These are phyloP conservation scores for Ashinkailepas kermadecensis DNA, from an alignment of 2,888 invertebrate species.

Conservation along the genomic window DNA sequence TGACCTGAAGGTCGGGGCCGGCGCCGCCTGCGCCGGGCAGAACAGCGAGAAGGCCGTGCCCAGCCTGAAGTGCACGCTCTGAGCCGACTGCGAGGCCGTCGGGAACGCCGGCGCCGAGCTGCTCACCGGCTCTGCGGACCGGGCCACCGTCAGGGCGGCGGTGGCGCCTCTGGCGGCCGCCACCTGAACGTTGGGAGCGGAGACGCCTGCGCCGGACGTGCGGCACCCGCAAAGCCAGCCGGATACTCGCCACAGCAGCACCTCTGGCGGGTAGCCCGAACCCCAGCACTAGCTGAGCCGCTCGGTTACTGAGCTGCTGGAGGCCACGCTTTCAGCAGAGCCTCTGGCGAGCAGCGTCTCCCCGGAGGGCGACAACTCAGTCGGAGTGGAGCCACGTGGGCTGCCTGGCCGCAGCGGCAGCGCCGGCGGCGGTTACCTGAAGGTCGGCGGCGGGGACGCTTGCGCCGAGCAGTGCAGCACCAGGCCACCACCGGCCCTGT, in stretches of 20 bases:
- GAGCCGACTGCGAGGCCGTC: slow-evolving; percentile 28
- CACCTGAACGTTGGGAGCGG: slow-evolving; percentile 65
- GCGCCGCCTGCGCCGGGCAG: slow-evolving; percentile 57
- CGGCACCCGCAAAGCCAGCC: slow-evolving; percentile 43
- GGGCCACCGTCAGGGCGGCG: slow-evolving; percentile 25
- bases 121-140: slow-evolving; percentile 33
- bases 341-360: no score
- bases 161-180: slow-evolving; percentile 24
- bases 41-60: slow-evolving; percentile 48
- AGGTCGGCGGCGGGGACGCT: slow-evolving; percentile 60
- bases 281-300: no score
- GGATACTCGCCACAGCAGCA: no score
- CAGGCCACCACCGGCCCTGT: slow-evolving; percentile 40
- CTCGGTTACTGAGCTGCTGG: no score
- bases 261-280: no score
- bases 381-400: no score
- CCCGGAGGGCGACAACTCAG: no score
- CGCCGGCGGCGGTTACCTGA: slow-evolving; percentile 50
- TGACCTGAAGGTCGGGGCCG: slow-evolving; percentile 60
- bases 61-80: slow-evolving; percentile 23
- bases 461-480: slow-evolving; percentile 64
- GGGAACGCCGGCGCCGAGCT: slow-evolving; percentile 33
- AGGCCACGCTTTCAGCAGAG: no score
- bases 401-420: slow-evolving; percentile 16
- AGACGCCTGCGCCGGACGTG: slow-evolving; percentile 64